Base-by-base conservation (phyloP, 1,140 invertebrate genomes). In the Diorhabda carinulata region DNA sequence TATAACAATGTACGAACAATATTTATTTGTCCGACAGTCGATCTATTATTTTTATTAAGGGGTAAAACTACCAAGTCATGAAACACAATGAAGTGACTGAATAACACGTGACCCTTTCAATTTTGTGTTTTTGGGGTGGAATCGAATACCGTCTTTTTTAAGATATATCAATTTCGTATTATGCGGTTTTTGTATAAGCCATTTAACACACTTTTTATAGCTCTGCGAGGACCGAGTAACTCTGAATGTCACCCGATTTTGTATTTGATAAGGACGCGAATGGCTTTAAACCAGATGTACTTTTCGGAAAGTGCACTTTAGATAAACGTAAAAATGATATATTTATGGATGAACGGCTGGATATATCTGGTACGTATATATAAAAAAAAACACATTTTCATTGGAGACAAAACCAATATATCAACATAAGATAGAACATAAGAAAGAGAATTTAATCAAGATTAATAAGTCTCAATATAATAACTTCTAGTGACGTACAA, bases 81-180 rank as follows among this genome's bases (percentile, higher is more conserved):
- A 74, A 72, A 76, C 64, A 76, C 74, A 76, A 76, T 76, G 72
- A 74, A 66, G 56, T 67, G 67, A 75, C 72, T 58, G 69, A 66
- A 61, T 67, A 52, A 66, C 72, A 74, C 73, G 70, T 69, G 75
- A 76, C 75, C 71, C 73, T 76, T 76, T 71, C 75, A 75, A 64
- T 64, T 64, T 45, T 40, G 45, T 47, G 7, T 76, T 76, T 74
- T 74, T 72, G 70, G 72, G 74, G 73, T 76, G 73, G 71, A 71
- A 57, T 67, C 63, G 63, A 64, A 52, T 52, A 44, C 9, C 44
- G 40, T 64, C 52, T 64, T 64, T 62, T 64, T 64, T 57, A 63
- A 63, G 67, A 75, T 67, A 73, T 76, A 76, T 76, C 75, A 76
- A 75, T 76, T 76, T 68, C 62, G 64, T 73, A 74, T 76, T 76